Evolutionary conservation across 1,140 invertebrate species (phyloP), one percentile per base, ranked within the genome.

Genomic region (Lysiphlebus fabarum): DNA sequence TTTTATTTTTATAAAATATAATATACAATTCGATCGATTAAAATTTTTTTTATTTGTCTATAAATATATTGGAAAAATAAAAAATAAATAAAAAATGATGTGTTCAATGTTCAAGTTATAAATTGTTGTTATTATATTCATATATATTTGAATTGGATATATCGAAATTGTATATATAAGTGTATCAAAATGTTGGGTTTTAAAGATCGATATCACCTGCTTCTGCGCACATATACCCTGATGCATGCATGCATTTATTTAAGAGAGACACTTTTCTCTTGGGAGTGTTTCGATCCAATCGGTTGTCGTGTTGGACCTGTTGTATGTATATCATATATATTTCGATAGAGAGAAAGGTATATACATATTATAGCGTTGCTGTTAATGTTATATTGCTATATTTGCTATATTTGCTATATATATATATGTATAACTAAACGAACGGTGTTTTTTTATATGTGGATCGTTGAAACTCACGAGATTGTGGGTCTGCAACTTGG

Each of bases 161-260:
- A 26, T n/a, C n/a, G n/a, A n/a, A n/a, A n/a, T n/a, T 26, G 17
- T 26, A n/a, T n/a, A n/a, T n/a, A n/a, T n/a, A n/a, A n/a, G 17
- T 26, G 17, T 26, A 26, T 26, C 17, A 4, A 26, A 26, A 26
- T 26, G 17, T 26, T 26, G 17, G 17, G 4, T 26, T 26, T 26
- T 26, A 26, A 26, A 26, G 17, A 73, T 75, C 72, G 70, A 76
- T 73, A 75, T 76, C 73, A 77, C 74, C 74, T 77, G 74, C 72
- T 63, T 34, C 17, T 26, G 17, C 17, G 17, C 17, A 1, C 4
- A 26, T 4, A 26, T 4, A 26, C 2, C 2, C 17, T 26, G 4
- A 26, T 26, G 17, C 17, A 26, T 26, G 17, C 17, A 26, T 26
- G n/a, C n/a, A n/a, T 26, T 26, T 26, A 26, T 26, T 26, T 26